A percentile compares a stretch with the other conserved stretches of the same genome.
Conservation (phyloP, 2,888 invertebrate genomes). For the Mythimna ferrago region DNA sequence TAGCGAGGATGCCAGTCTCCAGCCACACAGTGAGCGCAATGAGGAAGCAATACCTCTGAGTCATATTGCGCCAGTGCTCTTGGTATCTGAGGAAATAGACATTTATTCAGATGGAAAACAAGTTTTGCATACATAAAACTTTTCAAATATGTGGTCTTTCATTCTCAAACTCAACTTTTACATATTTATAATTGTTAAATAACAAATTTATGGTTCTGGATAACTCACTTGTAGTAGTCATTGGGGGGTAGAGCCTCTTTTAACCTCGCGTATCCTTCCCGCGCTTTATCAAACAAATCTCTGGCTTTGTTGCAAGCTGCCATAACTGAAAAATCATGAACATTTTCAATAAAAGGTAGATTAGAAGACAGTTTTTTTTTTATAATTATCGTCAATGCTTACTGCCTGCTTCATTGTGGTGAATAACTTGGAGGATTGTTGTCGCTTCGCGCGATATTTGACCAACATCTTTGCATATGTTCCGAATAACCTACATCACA, state of each 20-base stretch:
- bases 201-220: too few relatives aligned
- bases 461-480: conserved; percentile 94
- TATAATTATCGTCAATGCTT: conserved; percentile 74
- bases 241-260: conserved; percentile 92
- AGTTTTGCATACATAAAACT: not conserved
- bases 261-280: conserved; percentile 92
- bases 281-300: conserved; percentile 92
- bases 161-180: too few relatives aligned
- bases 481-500: conserved; percentile 91
- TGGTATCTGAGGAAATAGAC: conserved; percentile 90
- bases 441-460: conserved; percentile 94
- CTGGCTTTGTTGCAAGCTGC: conserved; percentile 92
- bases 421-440: conserved; percentile 95
- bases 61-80: conserved; percentile 96
- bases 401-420: conserved; percentile 94
- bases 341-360: not conserved
- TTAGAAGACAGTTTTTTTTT: not conserved
- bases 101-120: not conserved
- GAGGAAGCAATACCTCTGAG: conserved; percentile 95
- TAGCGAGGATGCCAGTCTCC: conserved; percentile 94
- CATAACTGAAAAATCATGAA: conserved; percentile 83
- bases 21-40: conserved; percentile 95
- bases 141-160: too few relatives aligned
- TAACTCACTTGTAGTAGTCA: conserved; percentile 94
- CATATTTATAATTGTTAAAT: too few relatives aligned